Evolutionary conservation across 2,888 invertebrate genomes (phyloP).

Genomic region (Polymixis flavicincta): DNA sequence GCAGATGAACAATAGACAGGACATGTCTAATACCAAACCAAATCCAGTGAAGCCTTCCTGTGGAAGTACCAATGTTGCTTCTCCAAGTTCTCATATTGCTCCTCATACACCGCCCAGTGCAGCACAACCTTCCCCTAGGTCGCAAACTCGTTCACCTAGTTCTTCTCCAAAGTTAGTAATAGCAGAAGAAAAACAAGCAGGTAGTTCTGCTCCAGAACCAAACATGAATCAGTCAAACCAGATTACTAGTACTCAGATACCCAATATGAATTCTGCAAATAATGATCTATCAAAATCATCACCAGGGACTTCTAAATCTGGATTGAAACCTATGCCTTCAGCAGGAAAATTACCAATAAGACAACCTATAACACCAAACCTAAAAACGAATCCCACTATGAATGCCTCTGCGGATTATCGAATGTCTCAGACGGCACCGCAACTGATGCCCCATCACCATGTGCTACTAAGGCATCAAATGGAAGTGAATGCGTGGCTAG

Average conservation of each 20-base stretch:
- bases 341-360: constrained; percentile 79
- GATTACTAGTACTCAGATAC: constrained; percentile 84
- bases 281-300: constrained; percentile 78
- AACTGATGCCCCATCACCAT: constrained; percentile 77
- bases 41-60: constrained; percentile 75
- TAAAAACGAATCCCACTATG: constrained; percentile 76
- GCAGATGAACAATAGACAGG: constrained; percentile 76
- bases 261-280: constrained; percentile 77
- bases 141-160: constrained; percentile 88
- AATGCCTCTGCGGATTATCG: constrained; percentile 79
- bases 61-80: constrained; percentile 74
- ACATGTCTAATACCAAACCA: constrained; percentile 73
- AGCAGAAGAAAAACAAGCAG: constrained; percentile 87
- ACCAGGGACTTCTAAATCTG: constrained; percentile 82
- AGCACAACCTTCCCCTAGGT: constrained; percentile 83
- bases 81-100: constrained; percentile 77
- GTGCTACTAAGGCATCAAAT: constrained; percentile 81
- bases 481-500: constrained; percentile 86
- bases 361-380: constrained; percentile 78
- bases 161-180: constrained; percentile 89
- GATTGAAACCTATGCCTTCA: constrained; percentile 78
- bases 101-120: constrained; percentile 76
- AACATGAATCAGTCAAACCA: constrained; percentile 85
- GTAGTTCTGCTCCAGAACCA: constrained; percentile 75
- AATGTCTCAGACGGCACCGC: constrained; percentile 70